phyloP scores from a whole-genome alignment of 2,113 vertebrate species.

The Oostethus manadensis region DNA sequence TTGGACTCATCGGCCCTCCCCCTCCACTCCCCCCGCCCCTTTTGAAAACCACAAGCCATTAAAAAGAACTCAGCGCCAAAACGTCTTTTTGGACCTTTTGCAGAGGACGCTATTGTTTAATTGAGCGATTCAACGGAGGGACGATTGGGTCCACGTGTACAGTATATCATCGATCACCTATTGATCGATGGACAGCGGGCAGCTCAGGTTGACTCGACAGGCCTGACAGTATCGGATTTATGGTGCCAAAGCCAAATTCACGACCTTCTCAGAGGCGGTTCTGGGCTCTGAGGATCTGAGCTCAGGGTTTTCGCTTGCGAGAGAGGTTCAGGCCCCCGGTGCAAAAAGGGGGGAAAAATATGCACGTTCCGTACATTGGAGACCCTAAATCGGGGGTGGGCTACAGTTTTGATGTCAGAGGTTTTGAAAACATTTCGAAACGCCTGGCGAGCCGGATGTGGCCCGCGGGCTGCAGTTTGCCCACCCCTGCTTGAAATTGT shows the following conservation, averaged over 20 bases:
- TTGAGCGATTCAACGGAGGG: constrained; percentile 61
- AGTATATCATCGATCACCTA: constrained; percentile 48
- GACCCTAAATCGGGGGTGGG: too few species aligned
- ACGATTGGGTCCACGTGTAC: constrained; percentile 62
- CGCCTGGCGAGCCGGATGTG: too few species aligned
- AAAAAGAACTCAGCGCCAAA: constrained; percentile 67
- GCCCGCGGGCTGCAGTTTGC: too few species aligned
- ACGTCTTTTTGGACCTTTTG: constrained; percentile 58
- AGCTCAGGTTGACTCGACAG: constrained; percentile 50
- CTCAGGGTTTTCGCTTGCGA: too few species aligned
- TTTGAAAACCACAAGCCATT: constrained; percentile 71
- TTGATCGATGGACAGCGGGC: constrained; percentile 42
- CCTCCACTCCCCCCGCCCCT: constrained; percentile 31
- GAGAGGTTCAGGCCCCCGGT: too few species aligned
- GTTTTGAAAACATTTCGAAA: too few species aligned
- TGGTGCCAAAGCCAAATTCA: constrained; percentile 55
- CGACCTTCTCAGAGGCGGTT: too few species aligned
- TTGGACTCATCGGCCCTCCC: constrained; percentile 39
- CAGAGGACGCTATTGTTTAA: constrained; percentile 43
- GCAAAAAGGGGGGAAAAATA: constrained; percentile 14
- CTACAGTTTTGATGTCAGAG: too few species aligned
- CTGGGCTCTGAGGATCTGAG: too few species aligned
- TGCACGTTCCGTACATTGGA: constrained; percentile 38
- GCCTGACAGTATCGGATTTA: constrained; percentile 22
- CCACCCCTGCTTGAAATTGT: too few species aligned